Conservation (phyloP, 2,888 invertebrate genomes). For the Nomada hirtipes region DNA sequence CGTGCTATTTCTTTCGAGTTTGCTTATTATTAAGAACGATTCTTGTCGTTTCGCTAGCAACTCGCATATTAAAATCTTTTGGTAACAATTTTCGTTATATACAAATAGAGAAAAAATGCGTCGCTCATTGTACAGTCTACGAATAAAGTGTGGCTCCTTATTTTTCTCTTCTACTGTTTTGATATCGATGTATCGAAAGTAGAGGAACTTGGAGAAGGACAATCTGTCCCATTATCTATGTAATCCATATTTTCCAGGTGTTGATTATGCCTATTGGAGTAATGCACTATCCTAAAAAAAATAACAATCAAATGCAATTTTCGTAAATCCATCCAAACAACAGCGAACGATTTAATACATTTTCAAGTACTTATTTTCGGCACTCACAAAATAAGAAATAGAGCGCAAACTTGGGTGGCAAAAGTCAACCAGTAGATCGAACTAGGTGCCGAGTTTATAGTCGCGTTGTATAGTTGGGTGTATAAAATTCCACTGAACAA, state of each 20-base stretch:
- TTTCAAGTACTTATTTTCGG: neutral
- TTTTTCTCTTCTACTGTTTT: too few species aligned
- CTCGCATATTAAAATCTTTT: too few species aligned
- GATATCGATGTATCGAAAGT: too few species aligned
- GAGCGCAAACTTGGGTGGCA: conserved; percentile 88
- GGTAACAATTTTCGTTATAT: too few species aligned
- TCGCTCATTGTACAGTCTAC: too few species aligned
- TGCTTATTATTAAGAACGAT: too few species aligned
- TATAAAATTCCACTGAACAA: conserved; percentile 91
- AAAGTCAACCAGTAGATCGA: conserved; percentile 91
- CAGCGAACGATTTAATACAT: neutral
- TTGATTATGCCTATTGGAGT: neutral
- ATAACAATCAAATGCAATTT: neutral
- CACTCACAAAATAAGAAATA: conserved; percentile 89
- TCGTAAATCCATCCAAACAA: neutral
- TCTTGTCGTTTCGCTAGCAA: too few species aligned
- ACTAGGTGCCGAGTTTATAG: conserved; percentile 86
- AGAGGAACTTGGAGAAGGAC: neutral
- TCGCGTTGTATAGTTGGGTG: conserved; percentile 90
- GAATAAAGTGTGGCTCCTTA: too few species aligned
- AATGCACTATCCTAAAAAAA: conserved; percentile 37
- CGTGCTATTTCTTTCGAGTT: too few species aligned
- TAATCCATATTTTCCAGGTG: too few species aligned
- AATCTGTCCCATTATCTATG: neutral
- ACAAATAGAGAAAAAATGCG: too few species aligned